A percentile compares a stretch with the other conserved stretches of the same genome.
Conservation (phyloP, 2,888 invertebrate species). For the Andricus curvator region DNA sequence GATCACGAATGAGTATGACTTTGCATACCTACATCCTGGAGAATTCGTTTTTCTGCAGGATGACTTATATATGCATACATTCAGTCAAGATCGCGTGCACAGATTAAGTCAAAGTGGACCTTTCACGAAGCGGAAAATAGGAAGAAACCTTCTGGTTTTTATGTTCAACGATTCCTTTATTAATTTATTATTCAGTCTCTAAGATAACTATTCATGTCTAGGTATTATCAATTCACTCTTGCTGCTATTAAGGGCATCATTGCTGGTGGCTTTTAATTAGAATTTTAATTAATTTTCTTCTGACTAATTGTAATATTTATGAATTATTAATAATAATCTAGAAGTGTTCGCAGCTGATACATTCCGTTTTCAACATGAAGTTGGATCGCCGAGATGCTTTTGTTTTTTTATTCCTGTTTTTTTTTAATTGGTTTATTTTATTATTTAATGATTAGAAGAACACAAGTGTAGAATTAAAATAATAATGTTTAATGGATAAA, state of each 20-base stretch:
- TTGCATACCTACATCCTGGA: constrained; percentile 37
- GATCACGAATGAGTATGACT: constrained; percentile 29
- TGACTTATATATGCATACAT: constrained; percentile 8
- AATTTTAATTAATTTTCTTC: constrained; percentile 31
- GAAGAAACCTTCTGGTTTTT: constrained; percentile 20
- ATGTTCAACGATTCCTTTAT: constrained; percentile 13
- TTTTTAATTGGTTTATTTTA: too few relatives aligned
- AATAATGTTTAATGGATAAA: too few relatives aligned
- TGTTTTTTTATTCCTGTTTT: too few relatives aligned
- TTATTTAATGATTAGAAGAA: too few relatives aligned
- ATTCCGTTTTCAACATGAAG: too few relatives aligned
- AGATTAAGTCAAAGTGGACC: constrained; percentile 18
- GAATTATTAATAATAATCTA: neutral
- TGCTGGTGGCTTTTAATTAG: neutral
- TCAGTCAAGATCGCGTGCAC: constrained; percentile 28
- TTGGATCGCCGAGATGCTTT: too few relatives aligned
- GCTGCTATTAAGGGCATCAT: neutral
- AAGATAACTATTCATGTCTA: constrained; percentile 9
- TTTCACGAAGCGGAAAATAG: constrained; percentile 14
- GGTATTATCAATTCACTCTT: neutral
- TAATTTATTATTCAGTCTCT: neutral
- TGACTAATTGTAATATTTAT: neutral
- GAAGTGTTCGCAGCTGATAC: too few relatives aligned
- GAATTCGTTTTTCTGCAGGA: constrained; percentile 18
- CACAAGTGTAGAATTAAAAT: too few relatives aligned